Percentiles rank a stretch among this genome's conserved stretches.
Evolutionary conservation across 1,140 invertebrate genomes (phyloP).

Genomic region (Drosophila guanche): DNA sequence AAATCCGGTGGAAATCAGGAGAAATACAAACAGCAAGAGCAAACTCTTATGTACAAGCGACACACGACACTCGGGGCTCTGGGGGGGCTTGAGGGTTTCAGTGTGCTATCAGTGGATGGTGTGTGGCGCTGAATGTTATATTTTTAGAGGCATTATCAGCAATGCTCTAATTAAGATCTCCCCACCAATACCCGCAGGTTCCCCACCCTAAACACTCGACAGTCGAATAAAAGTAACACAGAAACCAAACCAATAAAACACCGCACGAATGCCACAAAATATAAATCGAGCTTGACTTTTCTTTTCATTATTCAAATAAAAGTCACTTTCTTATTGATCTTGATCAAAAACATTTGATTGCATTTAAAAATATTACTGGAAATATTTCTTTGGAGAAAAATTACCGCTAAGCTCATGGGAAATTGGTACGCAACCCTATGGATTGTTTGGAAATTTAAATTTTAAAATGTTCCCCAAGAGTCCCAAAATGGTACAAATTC

Average conservation of each 20-base stretch:
- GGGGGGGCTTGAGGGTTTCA: neutral
- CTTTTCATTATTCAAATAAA: too few relatives aligned
- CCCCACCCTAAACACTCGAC: conserved; percentile 42
- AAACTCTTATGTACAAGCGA: conserved; percentile 20
- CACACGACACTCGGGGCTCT: conserved; percentile 41
- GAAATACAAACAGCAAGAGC: conserved; percentile 34
- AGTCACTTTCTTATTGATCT: too few relatives aligned
- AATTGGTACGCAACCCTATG: too few relatives aligned
- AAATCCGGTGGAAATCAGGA: conserved; percentile 9
- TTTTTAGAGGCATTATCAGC: conserved; percentile 74
- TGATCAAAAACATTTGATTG: too few relatives aligned
- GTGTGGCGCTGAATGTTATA: conserved; percentile 48
- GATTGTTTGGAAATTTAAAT: too few relatives aligned
- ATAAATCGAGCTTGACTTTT: too few relatives aligned
- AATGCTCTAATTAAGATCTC: conserved; percentile 79
- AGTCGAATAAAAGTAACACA: conserved; percentile 60
- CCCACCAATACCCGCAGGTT: conserved; percentile 16
- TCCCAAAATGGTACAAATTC: too few relatives aligned
- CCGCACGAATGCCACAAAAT: conserved; percentile 1
- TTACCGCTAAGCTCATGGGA: too few relatives aligned
- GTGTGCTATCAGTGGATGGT: conserved; percentile 58
- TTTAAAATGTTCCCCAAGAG: too few relatives aligned
- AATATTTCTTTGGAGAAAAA: too few relatives aligned
- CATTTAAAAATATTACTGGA: too few relatives aligned
- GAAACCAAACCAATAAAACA: conserved; percentile 13